Evolutionary conservation across 2,888 invertebrate genomes (phyloP), one percentile per base, ranked within the genome.

Genomic region (Synanthedon tipuliformis): DNA sequence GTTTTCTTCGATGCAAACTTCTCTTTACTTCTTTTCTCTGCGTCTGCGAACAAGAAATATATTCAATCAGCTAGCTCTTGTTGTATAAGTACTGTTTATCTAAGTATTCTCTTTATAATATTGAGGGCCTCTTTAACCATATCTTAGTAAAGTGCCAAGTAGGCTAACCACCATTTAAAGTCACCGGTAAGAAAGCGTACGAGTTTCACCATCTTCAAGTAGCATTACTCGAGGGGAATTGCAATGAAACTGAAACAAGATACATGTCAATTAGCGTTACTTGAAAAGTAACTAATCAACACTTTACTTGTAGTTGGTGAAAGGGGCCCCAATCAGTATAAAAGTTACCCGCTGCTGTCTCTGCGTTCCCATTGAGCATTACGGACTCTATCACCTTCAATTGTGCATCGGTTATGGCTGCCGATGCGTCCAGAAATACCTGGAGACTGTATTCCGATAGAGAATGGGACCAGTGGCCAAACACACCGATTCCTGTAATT

Each of bases 391-490:
- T 53, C 0, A 59, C 58, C 15, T 59, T 52, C 50, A 64, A 40
- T 41, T 63, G 61, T 16, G 66, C 60, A 12, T 65, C 69, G 3
- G 56, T 63, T 11, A 65, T 48, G 18, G 65, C 57, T 0, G 66
- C 57, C 0, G 73, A 60, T 0, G 67, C 63, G 52, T 81, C 81
- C 45, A 78, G 63, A 61, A 73, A 86, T 48, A 87, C 81, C 52
- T 83, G 79, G 53, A 86, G 82, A 56, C 71, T 78, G 67, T 82
- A 86, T 58, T 83, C 78, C 0, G 85, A 81, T 2, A 73, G 56
- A 0, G 56, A 41, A 50, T 79, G 72, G 0, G 82, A 74, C 85
- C 85, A 84, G 63, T 81, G 73, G 0, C 86, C 86, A 15, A 80
- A 86, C 0, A 87, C 81, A 0, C 81, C 86, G 0, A 86, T 80